Conservation (phyloP, 1,140 invertebrate species). For the Phymastichus coffea region DNA sequence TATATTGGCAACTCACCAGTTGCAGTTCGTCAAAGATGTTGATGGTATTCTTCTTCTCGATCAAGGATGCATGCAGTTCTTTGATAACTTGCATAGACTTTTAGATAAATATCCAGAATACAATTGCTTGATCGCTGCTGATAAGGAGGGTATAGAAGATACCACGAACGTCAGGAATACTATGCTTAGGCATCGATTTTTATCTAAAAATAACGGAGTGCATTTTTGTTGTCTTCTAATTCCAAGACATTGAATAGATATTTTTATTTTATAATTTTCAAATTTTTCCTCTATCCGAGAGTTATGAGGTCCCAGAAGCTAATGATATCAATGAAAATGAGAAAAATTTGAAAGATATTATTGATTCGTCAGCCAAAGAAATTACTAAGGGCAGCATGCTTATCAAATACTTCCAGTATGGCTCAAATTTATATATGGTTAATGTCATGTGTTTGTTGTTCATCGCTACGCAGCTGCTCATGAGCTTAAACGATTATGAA, state of each 20-base stretch:
- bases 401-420: constrained; percentile 63
- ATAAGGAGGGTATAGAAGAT: constrained; percentile 41
- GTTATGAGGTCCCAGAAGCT: too few relatives aligned
- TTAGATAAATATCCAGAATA: constrained; percentile 55
- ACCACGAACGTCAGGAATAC: constrained; percentile 40
- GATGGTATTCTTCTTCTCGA: constrained; percentile 78
- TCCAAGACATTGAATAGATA: too few relatives aligned
- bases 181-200: constrained; percentile 41
- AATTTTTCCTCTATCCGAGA: too few relatives aligned
- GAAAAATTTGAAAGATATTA: constrained; percentile 51
- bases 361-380: constrained; percentile 61
- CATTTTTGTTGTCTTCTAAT: too few relatives aligned
- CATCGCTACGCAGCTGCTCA: constrained; percentile 62
- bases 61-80: constrained; percentile 60
- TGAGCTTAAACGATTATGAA: constrained; percentile 69
- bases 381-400: constrained; percentile 64
- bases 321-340: constrained; percentile 48
- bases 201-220: constrained; percentile 43
- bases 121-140: constrained; percentile 37
- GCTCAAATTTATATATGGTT: constrained; percentile 55
- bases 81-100: constrained; percentile 58
- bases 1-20: constrained; percentile 85
- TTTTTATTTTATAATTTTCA: too few relatives aligned
- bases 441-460: constrained; percentile 59
- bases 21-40: constrained; percentile 80